Percentiles rank a stretch among this genome's conserved stretches.
Evolutionary conservation across 2,797 vertebrate species (phyloP).

Genomic region (Dicrostonyx torquatus): DNA sequence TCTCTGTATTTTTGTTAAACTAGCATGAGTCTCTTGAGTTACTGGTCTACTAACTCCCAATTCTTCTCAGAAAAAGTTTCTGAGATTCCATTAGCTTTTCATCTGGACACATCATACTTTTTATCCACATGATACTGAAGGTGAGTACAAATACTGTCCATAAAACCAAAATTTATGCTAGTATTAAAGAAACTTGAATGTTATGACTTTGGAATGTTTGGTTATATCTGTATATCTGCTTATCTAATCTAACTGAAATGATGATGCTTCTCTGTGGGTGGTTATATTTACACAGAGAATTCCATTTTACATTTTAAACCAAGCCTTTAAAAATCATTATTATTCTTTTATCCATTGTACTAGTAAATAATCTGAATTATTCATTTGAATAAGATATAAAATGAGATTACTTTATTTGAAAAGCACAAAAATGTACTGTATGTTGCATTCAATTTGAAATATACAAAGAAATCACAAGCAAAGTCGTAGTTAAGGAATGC

Average conservation of each 20-base stretch:
- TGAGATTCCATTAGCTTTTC: conserved; percentile 51
- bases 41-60: neutral
- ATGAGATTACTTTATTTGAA: conserved; percentile 27
- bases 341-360: neutral
- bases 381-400: conserved; percentile 32
- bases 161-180: conserved; percentile 7
- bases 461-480: conserved; percentile 35
- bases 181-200: conserved; percentile 45
- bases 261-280: neutral
- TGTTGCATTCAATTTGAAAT: conserved; percentile 30
- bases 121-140: conserved; percentile 1
- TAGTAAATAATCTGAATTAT: neutral
- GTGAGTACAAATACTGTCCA: neutral
- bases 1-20: neutral
- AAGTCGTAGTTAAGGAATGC: neutral
- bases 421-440: conserved; percentile 16
- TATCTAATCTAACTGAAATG: conserved; percentile 39
- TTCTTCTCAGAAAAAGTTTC: neutral
- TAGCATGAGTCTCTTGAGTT: neutral
- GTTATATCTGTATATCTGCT: neutral
- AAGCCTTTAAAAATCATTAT: conserved; percentile 21
- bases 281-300: conserved; percentile 45
- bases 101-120: neutral
- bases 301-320: conserved; percentile 40
- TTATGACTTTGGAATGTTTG: conserved; percentile 14